Conservation (phyloP, 2,888 invertebrate genomes). For the Thereva nobilitata region DNA sequence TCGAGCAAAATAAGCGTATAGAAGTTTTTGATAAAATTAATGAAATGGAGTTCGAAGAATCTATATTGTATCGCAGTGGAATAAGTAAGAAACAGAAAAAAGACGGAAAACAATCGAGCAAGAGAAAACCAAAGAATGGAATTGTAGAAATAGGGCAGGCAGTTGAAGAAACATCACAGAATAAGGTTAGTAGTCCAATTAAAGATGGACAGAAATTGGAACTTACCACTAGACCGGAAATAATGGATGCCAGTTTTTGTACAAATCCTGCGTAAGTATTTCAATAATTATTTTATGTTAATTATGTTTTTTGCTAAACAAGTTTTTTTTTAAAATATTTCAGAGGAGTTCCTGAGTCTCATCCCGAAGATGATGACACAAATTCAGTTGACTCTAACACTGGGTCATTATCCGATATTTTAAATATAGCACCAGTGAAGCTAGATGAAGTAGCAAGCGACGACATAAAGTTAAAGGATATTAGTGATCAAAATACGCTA, state of each 20-base stretch:
- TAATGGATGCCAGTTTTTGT: conserved; percentile 61
- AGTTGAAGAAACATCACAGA: not conserved
- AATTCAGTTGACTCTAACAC: conserved; percentile 75
- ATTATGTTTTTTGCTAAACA: not conserved
- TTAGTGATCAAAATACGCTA: not conserved
- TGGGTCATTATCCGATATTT: conserved; percentile 60
- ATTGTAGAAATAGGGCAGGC: conserved; percentile 55
- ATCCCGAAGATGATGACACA: conserved; percentile 68
- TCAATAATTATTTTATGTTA: conserved; percentile 43
- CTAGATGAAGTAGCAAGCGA: conserved; percentile 48
- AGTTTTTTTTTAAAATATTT: conserved; percentile 42
- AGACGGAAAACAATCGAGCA: conserved; percentile 46
- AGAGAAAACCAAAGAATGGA: conserved; percentile 45
- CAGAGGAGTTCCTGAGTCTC: conserved; percentile 61
- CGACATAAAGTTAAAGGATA: conserved; percentile 43
- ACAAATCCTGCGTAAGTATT: conserved; percentile 46
- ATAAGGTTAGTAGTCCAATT: conserved; percentile 36
- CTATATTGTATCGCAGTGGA: conserved; percentile 69
- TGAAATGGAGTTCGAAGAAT: conserved; percentile 72
- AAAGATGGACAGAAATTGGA: conserved; percentile 40
- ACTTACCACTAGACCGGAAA: conserved; percentile 54
- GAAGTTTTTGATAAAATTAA: conserved; percentile 73
- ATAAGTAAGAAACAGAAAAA: conserved; percentile 49
- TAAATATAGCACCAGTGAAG: conserved; percentile 50
- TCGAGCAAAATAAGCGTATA: conserved; percentile 60